Conservation (phyloP, 2,888 invertebrate species). For the Gastracanthus pulcherrimus region DNA sequence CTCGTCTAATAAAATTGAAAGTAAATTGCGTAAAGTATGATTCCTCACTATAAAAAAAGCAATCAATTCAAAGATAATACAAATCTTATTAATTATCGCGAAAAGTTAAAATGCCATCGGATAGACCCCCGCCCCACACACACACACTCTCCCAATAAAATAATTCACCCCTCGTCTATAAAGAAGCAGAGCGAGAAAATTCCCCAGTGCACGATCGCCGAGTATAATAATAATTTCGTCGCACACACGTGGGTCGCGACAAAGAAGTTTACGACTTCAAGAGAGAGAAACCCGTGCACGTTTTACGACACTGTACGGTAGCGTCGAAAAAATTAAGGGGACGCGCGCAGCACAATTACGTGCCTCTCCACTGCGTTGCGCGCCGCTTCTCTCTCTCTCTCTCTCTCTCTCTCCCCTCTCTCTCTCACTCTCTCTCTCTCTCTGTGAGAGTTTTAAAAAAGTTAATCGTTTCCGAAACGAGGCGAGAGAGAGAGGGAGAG, state of each 20-base stretch:
- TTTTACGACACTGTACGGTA: background rate
- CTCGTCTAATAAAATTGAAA: no score
- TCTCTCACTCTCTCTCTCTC: no score
- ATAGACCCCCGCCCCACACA: background rate
- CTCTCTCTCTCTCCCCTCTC: no score
- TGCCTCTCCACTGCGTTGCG: no score
- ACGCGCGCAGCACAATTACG: background rate
- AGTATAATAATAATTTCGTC: background rate
- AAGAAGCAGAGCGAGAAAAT: background rate
- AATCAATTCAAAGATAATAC: background rate
- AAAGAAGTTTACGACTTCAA: no score
- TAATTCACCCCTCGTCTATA: background rate
- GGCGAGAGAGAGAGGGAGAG: background rate
- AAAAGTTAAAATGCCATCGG: no score
- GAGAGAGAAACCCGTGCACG: background rate
- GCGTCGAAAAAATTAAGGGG: background rate
- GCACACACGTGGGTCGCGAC: background rate
- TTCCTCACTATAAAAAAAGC: background rate
- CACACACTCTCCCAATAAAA: slow-evolving; percentile 1
- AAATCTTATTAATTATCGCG: background rate
- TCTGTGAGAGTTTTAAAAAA: slow-evolving; percentile 4
- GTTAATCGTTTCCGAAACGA: slow-evolving; percentile 37
- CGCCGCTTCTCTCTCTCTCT: no score
- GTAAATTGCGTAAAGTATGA: no score
- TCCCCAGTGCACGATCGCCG: background rate